Evolutionary conservation across 2,113 vertebrate genomes (phyloP), one percentile per base, ranked within the genome.

Genomic region (Microtus pennsylvanicus): DNA sequence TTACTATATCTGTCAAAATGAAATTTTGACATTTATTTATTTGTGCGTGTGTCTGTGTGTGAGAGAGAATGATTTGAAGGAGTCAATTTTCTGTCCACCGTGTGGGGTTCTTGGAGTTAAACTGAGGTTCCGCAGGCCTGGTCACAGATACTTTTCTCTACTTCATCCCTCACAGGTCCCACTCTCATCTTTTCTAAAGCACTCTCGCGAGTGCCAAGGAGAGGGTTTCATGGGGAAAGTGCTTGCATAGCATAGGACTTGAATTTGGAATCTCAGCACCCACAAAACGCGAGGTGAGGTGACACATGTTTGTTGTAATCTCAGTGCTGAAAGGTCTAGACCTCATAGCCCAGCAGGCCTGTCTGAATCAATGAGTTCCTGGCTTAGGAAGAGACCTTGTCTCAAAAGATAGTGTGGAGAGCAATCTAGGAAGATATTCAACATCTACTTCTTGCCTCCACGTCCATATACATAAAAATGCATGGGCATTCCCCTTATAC

Each of bases 141-240:
- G 61, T 85, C 9, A 45, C 61, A 65, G 42, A 30, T 12, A 21
- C 16, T 65, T 21, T 67, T 45, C 26, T 45, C 26, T 17, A 33
- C 16, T 45, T 38, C 42, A 30, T 58, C 14, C 45, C 26, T 67
- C 16, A 45, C 2, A 11, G 26, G 1, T 8, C 4, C 61, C 61
- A 8, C 17, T 16, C 22, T 92, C 91, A 78, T 63, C 35, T 94
- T 96, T 93, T 38, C 94, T 78, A 58, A 55, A 87, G 10, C 2
- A 75, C 65, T 75, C 35, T 22, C 21, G 3, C 9, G 2, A 47
- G 4, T 30, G 26, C 9, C 3, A 28, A 35, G 82, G 82, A 21
- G 26, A 69, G 22, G 30, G 3, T 22, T 69, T 28, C 3, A 11
- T 69, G 28, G 50, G 7, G 4, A 33, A 19, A 78, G 8, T 11